Base-by-base conservation (phyloP, 2,797 vertebrate species). In the Melanotaenia trifasciata region DNA sequence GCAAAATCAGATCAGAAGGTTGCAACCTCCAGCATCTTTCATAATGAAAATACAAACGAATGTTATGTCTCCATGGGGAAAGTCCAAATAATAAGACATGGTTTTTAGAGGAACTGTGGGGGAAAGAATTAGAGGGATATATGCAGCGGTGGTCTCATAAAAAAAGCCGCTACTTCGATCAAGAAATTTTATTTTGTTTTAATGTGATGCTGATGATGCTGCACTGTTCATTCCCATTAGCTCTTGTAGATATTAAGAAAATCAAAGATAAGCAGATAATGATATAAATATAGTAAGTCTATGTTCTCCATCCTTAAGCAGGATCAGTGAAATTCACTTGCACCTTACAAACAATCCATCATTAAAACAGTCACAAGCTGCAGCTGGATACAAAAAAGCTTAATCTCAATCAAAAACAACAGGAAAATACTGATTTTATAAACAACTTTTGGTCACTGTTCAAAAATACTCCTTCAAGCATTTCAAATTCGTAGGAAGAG, bases 1-100 rank as follows among this genome's bases (percentile, higher is more conserved):
- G 22, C n/a, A 50, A n/a, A 62, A 22, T 60, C n/a, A 4, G 47
- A 79, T 72, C 58, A 59, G 53, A 47, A 33, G 13, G 40, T 32
- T 47, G 43, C 53, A 60, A 70, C 53, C 47, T 50, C n/a, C n/a
- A n/a, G 20, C n/a, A 50, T 50, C 47, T 50, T 50, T 57, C 14
- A 7, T 47, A 58, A 38, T 53, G 33, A 70, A 70, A 26, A 66
- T 14, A 65, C 32, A 57, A 35, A 60, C 7, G 12, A 56, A 33
- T 40, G 38, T 3, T 36, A 13, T 30, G 62, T 10, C 28, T 50
- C 24, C 5, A n/a, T 26, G 51, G 10, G 22, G 51, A 22, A 12
- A 26, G 22, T 24, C 51, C 22, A 53, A n/a, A 47, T 20, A 47
- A 26, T 26, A 50, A 53, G 13, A 26, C 22, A 13, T 11, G 22